Evolutionary conservation across 2,113 vertebrate genomes (phyloP).

Genomic region (Peromyscus polionotus): DNA sequence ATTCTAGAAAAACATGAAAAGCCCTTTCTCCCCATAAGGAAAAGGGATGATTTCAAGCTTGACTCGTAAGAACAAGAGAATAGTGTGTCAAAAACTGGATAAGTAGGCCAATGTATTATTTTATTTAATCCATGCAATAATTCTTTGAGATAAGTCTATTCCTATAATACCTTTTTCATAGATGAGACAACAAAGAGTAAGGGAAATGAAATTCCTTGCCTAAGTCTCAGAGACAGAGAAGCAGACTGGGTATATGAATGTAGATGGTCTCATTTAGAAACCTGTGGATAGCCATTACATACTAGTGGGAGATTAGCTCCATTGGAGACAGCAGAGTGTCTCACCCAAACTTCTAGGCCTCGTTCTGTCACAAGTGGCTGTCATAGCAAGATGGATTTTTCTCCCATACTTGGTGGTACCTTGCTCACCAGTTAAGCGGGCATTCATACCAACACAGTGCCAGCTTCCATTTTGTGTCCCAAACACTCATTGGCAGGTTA

Average conservation of each 20-base stretch:
- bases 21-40: rapidly evolving
- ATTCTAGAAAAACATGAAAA: constrained; percentile 21
- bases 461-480: background rate
- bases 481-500: background rate
- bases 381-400: background rate
- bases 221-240: background rate
- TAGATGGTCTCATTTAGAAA: background rate
- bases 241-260: background rate
- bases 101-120: background rate
- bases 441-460: background rate
- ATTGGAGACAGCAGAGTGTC: rapidly evolving
- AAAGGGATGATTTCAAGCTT: background rate
- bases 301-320: background rate
- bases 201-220: background rate
- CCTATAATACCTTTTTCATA: background rate
- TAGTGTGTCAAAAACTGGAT: background rate
- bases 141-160: background rate
- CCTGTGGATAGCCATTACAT: rapidly evolving
- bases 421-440: background rate
- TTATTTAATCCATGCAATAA: background rate
- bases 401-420: background rate
- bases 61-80: background rate
- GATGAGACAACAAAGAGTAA: background rate
- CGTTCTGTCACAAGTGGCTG: background rate
- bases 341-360: background rate